Base-by-base conservation (phyloP, 2,797 vertebrate species). In the Pseudopleuronectes americanus region DNA sequence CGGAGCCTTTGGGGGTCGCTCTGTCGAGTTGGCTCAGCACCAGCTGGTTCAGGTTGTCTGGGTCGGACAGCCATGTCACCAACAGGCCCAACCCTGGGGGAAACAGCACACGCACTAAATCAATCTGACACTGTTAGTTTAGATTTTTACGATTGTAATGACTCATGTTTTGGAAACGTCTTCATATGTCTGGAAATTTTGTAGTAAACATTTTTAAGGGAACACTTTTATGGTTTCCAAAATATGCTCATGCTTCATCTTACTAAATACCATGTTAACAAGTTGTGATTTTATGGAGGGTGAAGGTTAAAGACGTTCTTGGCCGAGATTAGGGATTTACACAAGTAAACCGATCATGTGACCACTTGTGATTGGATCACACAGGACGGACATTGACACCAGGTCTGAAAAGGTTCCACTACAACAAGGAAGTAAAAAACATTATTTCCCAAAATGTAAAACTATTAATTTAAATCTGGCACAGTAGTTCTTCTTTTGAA, bases 21-120 rank as follows among this genome's bases (percentile, higher is more conserved):
- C 54, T 78, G 79, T 92, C 93, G 12, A 96, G 81, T 71, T 92
- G 91, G 79, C 79, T 90, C 78, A 95, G 90, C 71, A 95, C 85
- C 84, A 95, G 82, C 81, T 93, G 93, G 89, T 96, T 95, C 58
- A 96, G 87, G 75, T 92, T 94, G 90, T 95, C 92, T 1, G 94
- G 94, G 75, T 94, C 90, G 9, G 92, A 94, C 16, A 95, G 88
- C 90, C 87, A 93, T 12, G 71, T 83, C 65, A 96, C 94, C 77
- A 94, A 19, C 23, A 81, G 77, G 60, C 87, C 90, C 72, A 95
- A 62, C 21, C 83, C 95, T 96, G 73, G 19, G 73, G 66, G 51
- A 68, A 67, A 79, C 45, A 77, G 51, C 26, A 57, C 52, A n/a
- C 31, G 59, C 12, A 3, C 7, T 56, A 2, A 45, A 64, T 48